Evolutionary conservation across 2,888 invertebrate species (phyloP), one percentile per base, ranked within the genome.

Genomic region (Agriopis leucophaearia): DNA sequence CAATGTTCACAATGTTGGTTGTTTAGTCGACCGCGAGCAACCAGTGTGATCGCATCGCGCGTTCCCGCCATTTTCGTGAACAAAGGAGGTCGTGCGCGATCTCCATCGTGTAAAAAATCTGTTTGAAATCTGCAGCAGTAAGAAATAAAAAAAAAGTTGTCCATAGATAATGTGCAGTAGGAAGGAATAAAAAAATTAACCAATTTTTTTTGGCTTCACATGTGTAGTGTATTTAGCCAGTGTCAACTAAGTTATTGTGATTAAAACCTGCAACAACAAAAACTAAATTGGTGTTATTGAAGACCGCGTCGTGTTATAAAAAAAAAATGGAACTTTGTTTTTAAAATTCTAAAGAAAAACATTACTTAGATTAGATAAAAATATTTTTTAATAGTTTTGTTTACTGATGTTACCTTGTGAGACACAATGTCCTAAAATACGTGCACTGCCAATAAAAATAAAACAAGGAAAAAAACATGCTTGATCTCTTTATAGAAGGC

Each of bases 61-160:
- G 73, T 76, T 66, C 69, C 45, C 51, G 75, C 68, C 60, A 64
- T 48, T 13, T 40, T 59, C 16, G 75, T 78, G 78, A 81, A 84
- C 82, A 84, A 83, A 84, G 79, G 71, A 72, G 67, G 69, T 79
- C 78, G 77, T 75, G 73, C 72, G 66, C 69, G 66, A 62, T 48
- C 51, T 42, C n/a, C 40, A 38, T 13, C 6, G 50, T 40, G 13
- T 8, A 50, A 50, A 40, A 15, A 18, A 7, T 5, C 10, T 16
- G 8, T 47, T 47, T 35, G 36, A 47, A 47, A 57, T 47, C 57
- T 57, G 57, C 57, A 47, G 47, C 57, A 57, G 57, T 57, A 57
- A 57, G 47, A 36, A 52, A 57, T 45, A 42, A 45, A 57, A 36
- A 36, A 50, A 35, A 36, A 45, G 15, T 44, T n/a, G 42, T 4